A percentile compares a stretch with the other conserved stretches of the same genome.
Evolutionary conservation across 2,888 invertebrate genomes (phyloP).

Genomic region (Psococerastis gibbosa): DNA sequence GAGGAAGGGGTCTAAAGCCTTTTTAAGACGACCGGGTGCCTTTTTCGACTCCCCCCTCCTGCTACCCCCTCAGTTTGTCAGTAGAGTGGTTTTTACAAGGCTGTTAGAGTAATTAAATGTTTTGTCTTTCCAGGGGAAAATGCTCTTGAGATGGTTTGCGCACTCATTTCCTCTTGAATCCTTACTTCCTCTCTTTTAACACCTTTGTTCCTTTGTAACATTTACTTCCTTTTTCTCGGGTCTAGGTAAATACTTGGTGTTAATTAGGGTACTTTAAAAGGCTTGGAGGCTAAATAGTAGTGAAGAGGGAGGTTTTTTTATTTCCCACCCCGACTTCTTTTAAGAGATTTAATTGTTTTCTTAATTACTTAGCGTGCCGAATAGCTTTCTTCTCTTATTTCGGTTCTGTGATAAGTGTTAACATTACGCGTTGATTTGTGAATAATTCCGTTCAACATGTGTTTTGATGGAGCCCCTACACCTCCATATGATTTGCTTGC

Average conservation of each 20-base stretch:
- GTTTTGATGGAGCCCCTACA: too few species aligned
- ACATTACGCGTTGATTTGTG: too few species aligned
- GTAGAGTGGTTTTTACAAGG: neutral
- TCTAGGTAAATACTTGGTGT: too few species aligned
- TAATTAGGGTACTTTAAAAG: too few species aligned
- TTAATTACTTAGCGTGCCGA: too few species aligned
- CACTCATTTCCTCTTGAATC: neutral
- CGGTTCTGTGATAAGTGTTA: too few species aligned
- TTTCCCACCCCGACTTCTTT: neutral
- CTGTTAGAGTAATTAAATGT: neutral
- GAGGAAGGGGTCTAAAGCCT: neutral
- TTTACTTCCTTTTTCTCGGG: neutral
- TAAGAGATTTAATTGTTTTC: conserved; percentile 1
- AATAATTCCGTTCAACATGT: too few species aligned
- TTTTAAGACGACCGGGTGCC: too few species aligned
- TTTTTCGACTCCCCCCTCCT: too few species aligned
- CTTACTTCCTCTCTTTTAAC: neutral
- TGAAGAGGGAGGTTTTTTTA: neutral
- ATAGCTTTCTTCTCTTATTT: too few species aligned
- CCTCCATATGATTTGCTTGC: too few species aligned
- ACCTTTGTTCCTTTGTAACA: neutral
- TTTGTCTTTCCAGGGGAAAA: neutral
- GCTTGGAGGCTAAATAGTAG: too few species aligned
- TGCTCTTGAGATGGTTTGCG: neutral
- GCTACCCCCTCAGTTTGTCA: neutral